Conservation (phyloP, 2,888 invertebrate genomes). For the Folsomia manolachei region DNA sequence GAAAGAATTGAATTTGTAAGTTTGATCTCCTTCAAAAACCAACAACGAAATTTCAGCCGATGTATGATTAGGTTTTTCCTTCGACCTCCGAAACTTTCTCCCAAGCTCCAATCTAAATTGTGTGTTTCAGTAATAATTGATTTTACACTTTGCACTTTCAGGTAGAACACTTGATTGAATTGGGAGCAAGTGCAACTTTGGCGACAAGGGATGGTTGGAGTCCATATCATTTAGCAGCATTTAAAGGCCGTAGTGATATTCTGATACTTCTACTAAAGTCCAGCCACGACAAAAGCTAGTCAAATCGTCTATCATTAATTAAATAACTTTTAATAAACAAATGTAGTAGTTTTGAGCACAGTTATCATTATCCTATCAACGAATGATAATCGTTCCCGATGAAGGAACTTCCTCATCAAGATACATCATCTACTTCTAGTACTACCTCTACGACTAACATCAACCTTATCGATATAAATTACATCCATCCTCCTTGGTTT, state of each 20-base stretch:
- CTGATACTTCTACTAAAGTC: slow-evolving; percentile 45
- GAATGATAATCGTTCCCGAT: neutral
- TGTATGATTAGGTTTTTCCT: no score
- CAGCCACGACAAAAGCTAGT: slow-evolving; percentile 40
- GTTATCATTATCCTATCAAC: neutral
- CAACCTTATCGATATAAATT: no score
- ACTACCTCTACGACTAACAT: neutral
- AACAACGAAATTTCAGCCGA: no score
- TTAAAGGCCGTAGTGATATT: slow-evolving; percentile 47
- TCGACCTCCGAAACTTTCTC: no score
- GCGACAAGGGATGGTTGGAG: slow-evolving; percentile 49
- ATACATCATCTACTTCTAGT: slow-evolving; percentile 7
- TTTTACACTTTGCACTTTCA: no score
- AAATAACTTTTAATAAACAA: slow-evolving; percentile 7
- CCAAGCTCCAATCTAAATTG: neutral
- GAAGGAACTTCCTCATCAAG: neutral
- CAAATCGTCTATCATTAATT: slow-evolving; percentile 24
- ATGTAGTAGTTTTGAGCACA: neutral
- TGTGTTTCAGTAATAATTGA: no score
- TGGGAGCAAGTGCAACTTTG: slow-evolving; percentile 48
- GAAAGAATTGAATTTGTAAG: slow-evolving; percentile 51
- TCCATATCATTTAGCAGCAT: slow-evolving; percentile 46
- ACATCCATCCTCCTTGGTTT: neutral
- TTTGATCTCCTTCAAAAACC: no score
- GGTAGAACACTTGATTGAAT: slow-evolving; percentile 46